Conservation (phyloP, 2,888 invertebrate genomes). For the Andrena praecox region DNA sequence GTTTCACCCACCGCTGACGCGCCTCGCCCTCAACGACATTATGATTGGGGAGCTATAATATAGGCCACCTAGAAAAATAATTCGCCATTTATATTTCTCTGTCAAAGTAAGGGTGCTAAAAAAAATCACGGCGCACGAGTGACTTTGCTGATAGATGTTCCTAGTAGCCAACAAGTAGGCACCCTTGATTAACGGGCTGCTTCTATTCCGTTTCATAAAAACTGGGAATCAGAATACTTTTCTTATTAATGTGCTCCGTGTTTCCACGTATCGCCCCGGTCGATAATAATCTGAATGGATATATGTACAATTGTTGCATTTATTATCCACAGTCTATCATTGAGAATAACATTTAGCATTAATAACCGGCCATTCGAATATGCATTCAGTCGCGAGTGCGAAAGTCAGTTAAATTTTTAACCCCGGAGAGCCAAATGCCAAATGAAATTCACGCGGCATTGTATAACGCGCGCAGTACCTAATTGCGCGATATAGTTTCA, state of each 20-base stretch:
- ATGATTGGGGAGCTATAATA: background rate
- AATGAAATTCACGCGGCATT: background rate
- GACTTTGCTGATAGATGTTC: too few species aligned
- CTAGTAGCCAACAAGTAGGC: too few species aligned
- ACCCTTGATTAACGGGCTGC: too few species aligned
- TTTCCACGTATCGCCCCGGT: too few species aligned
- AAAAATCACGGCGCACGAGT: background rate
- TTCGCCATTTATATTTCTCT: background rate
- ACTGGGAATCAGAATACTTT: too few species aligned
- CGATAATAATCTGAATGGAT: too few species aligned
- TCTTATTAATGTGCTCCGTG: too few species aligned
- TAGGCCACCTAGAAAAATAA: background rate
- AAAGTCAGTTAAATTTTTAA: background rate
- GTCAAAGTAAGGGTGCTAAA: background rate
- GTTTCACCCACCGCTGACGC: slow-evolving; percentile 27
- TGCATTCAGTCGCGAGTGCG: background rate
- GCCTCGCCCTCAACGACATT: slow-evolving; percentile 5
- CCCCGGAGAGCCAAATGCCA: background rate
- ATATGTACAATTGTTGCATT: too few species aligned
- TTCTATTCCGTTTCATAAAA: too few species aligned
- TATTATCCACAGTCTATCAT: too few species aligned
- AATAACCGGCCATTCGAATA: background rate
- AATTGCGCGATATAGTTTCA: background rate
- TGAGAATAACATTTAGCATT: background rate
- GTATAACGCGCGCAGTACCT: too few species aligned